Evolutionary conservation across 2,888 invertebrate species (phyloP), one percentile per base, ranked within the genome.

Genomic region (Aleiodes leptofemur): DNA sequence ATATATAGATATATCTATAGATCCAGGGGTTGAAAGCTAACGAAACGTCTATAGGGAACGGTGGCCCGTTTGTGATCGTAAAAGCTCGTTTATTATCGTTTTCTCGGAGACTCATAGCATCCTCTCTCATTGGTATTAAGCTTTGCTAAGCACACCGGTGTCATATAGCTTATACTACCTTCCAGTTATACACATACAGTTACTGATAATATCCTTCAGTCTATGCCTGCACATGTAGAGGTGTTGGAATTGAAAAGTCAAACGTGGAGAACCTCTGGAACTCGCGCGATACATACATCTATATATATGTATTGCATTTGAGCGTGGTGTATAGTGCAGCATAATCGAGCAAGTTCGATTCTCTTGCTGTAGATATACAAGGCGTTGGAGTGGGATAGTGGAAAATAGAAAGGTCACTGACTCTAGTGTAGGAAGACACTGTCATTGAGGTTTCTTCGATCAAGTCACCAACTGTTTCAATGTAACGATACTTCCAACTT

Each of bases 71-170:
- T 59, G 50, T 55, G 59, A 68, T 75, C 68, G 69, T 75, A 75
- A 75, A 75, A 75, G 74, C 71, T 74, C 72, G 69, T 75, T 75
- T 68, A 72, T 75, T 75, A 72, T 72, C 72, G 53, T 75, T 75
- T 16, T 71, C 34, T 23, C 34, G 11, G 57, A 68, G 68, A 72
- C 34, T 57, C 29, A 64, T 43, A 53, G 59, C 51, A 57, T 55
- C 34, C 57, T 55, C 43, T 64, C 64, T 43, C 43, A 43, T 43
- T 43, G 43, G 56, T 71, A 29, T 29, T 57, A 69, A 74, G 74
- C 69, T 61, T 13, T 53, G 61, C 71, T 74, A 64, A 70, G 56
- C 70, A 74, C 43, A 59, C 6, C 14, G 34, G 38, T 55, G 13
- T 38, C 13, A 31, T 34, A 31, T 13, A 61, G n/a, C 29, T 14